Conservation (phyloP, 2,113 vertebrate genomes). For the Philantomba maxwellii region DNA sequence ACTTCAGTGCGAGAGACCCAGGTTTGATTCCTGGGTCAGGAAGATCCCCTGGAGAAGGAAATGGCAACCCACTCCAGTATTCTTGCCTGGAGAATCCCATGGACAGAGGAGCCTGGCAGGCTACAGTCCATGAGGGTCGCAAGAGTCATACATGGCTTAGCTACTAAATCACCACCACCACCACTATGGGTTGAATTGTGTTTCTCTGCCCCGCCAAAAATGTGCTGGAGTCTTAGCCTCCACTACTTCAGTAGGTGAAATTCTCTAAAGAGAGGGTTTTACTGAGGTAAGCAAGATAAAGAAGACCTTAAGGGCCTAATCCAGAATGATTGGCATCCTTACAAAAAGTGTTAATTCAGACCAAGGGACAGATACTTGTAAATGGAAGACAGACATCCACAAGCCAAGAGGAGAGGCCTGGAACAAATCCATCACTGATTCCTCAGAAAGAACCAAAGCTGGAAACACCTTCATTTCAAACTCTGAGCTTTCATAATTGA, state of each 20-base stretch:
- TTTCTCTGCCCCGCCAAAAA: background rate
- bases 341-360: background rate
- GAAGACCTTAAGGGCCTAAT: background rate
- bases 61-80: background rate
- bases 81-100: background rate
- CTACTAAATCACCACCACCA: background rate
- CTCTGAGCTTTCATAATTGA: background rate
- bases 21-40: background rate
- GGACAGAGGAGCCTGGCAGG: background rate
- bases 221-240: background rate
- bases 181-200: background rate
- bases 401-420: background rate
- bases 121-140: background rate
- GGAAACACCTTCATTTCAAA: background rate
- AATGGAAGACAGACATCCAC: background rate
- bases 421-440: background rate
- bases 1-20: rapidly evolving
- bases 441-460: background rate
- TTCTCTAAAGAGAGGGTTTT: background rate
- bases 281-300: background rate
- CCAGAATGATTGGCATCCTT: background rate
- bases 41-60: background rate
- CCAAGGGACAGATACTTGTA: background rate
- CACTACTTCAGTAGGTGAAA: background rate
- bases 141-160: background rate